Evolutionary conservation across 2,888 invertebrate species (phyloP).

Genomic region (Erpobdella octoculata): DNA sequence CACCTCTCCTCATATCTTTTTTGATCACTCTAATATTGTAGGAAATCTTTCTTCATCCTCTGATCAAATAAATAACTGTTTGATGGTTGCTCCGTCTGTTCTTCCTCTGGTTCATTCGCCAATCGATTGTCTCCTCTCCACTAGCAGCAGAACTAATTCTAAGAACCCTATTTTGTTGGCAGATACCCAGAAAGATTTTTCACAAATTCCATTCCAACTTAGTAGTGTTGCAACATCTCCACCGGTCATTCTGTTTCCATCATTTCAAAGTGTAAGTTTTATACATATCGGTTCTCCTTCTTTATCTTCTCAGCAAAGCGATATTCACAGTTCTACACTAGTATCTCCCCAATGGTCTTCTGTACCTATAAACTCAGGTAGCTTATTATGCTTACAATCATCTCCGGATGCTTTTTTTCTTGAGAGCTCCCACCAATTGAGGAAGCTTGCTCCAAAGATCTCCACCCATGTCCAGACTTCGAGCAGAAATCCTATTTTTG

Average conservation of each 20-base stretch:
- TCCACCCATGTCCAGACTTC: too few species aligned
- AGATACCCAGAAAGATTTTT: background rate
- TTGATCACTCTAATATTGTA: too few species aligned
- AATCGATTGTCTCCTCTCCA: background rate
- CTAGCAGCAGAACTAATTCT: background rate
- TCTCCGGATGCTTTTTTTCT: background rate
- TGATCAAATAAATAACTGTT: background rate
- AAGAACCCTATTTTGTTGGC: background rate
- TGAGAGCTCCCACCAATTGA: background rate
- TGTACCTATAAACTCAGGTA: background rate
- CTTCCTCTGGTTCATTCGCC: background rate
- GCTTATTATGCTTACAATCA: background rate
- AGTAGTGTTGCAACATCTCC: background rate
- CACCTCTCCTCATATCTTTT: too few species aligned
- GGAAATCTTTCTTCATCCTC: background rate
- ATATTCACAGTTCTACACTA: background rate
- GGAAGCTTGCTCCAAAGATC: conserved; percentile 2
- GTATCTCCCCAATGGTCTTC: background rate
- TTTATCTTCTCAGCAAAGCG: background rate
- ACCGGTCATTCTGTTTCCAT: background rate
- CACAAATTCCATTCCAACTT: too few species aligned
- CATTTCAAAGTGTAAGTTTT: background rate
- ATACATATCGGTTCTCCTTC: background rate
- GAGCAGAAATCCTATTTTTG: too few species aligned
- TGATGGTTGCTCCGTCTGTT: background rate